Conservation (phyloP, 2,888 invertebrate genomes). For the Catocala sponsa region DNA sequence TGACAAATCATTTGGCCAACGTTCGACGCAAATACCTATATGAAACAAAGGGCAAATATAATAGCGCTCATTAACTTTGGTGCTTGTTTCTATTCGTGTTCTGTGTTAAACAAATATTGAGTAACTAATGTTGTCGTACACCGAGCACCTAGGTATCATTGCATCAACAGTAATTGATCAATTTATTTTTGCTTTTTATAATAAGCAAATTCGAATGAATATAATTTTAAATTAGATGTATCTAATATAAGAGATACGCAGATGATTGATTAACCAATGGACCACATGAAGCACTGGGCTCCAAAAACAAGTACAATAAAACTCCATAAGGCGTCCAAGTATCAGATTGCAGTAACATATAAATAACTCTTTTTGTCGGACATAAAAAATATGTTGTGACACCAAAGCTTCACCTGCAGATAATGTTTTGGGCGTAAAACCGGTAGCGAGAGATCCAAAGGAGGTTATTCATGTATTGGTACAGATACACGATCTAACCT, state of each 20-base stretch:
- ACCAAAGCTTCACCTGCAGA: constrained; percentile 65
- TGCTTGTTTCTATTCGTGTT: constrained; percentile 38
- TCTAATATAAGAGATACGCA: constrained; percentile 28
- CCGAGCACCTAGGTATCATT: constrained; percentile 10
- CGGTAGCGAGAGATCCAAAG: constrained; percentile 72
- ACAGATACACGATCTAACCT: constrained; percentile 68
- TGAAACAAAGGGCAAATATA: constrained; percentile 57
- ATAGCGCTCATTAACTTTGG: constrained; percentile 49
- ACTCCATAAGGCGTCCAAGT: constrained; percentile 41
- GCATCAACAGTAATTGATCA: background rate
- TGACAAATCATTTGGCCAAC: constrained; percentile 59
- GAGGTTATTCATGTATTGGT: constrained; percentile 59
- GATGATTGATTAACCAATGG: constrained; percentile 37
- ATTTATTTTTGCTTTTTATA: background rate
- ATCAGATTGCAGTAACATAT: constrained; percentile 67
- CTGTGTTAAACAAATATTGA: constrained; percentile 41
- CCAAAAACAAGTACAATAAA: constrained; percentile 38
- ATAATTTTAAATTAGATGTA: constrained; percentile 18
- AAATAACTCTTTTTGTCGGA: constrained; percentile 64
- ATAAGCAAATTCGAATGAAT: constrained; percentile 2
- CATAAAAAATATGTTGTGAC: constrained; percentile 72
- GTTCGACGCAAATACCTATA: constrained; percentile 47
- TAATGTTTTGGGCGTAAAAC: constrained; percentile 77
- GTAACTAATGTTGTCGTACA: constrained; percentile 25
- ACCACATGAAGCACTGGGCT: constrained; percentile 26